Evolutionary conservation across 2,113 vertebrate genomes (phyloP).

Genomic region (Illadopsis cleaveri): DNA sequence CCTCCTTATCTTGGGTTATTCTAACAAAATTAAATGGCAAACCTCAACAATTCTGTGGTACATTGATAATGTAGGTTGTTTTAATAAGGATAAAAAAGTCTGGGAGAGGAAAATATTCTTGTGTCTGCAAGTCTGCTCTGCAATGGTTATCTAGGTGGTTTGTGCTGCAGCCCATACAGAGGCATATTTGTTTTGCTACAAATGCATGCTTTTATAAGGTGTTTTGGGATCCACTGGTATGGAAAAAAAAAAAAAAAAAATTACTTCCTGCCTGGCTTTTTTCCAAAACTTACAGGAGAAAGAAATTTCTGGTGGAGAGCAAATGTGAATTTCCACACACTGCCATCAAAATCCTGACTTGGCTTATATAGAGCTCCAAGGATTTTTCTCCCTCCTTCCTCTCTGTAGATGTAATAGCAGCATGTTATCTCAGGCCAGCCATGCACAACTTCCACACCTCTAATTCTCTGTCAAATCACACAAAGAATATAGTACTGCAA

Average conservation of each 20-base stretch:
- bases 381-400: not conserved
- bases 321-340: not conserved
- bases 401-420: not conserved
- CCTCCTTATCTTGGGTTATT: not conserved
- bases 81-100: not conserved
- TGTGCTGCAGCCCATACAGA: not conserved
- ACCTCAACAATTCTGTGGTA: not conserved
- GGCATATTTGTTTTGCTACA: not conserved
- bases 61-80: not conserved
- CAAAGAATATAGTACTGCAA: not conserved
- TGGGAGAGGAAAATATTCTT: not conserved
- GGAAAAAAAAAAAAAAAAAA: not conserved
- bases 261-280: not conserved
- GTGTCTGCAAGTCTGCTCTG: not conserved
- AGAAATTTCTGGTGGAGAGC: not conserved
- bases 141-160: not conserved
- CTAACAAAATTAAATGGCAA: not conserved
- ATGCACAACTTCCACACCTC: not conserved
- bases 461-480: not conserved
- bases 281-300: not conserved
- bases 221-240: not conserved
- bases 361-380: not conserved
- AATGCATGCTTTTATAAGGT: conserved; percentile 25
- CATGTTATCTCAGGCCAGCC: not conserved
- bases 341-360: not conserved